Conservation (phyloP, 2,113 vertebrate genomes). For the Chrysochloris asiatica region DNA sequence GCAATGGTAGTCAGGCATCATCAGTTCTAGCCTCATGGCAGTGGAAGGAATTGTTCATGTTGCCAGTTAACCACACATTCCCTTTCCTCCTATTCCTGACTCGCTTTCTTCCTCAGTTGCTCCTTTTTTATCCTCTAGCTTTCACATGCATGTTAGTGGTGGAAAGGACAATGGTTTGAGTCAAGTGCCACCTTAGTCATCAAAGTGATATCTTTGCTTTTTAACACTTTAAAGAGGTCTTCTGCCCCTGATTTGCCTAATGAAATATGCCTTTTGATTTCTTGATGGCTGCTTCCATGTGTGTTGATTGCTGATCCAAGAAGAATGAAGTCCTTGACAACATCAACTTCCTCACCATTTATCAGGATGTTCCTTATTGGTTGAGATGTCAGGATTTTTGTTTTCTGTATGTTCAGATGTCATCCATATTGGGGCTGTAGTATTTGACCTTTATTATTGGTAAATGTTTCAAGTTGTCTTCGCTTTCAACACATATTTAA, state of each 20-base stretch:
- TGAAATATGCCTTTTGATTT: background rate
- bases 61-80: background rate
- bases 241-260: background rate
- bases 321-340: no score
- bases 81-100: background rate
- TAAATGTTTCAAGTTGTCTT: background rate
- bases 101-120: background rate
- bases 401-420: background rate
- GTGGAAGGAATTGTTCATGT: background rate
- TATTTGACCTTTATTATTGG: background rate
- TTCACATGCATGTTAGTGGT: background rate
- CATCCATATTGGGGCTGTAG: background rate
- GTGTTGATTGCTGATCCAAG: no score
- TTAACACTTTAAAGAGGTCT: background rate
- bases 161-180: background rate
- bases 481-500: background rate
- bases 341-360: no score
- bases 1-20: background rate
- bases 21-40: background rate
- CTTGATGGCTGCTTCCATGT: no score
- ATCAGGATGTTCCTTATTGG: no score
- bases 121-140: background rate
- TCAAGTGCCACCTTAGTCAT: background rate
- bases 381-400: no score
- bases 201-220: background rate